Evolutionary conservation across 2,888 invertebrate genomes (phyloP).

Genomic region (Diadegma fenestrale): DNA sequence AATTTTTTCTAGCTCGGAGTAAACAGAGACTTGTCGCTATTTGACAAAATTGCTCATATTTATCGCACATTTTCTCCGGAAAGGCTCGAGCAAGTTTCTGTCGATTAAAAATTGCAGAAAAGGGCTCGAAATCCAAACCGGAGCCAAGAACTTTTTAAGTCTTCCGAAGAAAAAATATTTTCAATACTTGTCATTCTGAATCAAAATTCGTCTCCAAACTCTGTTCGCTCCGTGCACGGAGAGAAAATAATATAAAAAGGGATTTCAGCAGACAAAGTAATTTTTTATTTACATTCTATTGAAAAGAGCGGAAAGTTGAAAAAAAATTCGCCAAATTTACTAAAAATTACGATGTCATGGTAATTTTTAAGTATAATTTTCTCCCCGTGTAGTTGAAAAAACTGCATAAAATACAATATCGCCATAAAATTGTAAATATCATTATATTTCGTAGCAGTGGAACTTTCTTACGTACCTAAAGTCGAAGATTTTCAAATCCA

Average conservation of each 20-base stretch:
- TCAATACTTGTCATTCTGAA: not conserved
- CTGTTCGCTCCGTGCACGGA: not conserved
- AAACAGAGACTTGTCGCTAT: not conserved
- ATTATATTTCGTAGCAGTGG: constrained; percentile 12
- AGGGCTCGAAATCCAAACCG: too few relatives aligned
- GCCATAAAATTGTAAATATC: constrained; percentile 16
- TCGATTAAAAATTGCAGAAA: not conserved
- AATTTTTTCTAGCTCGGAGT: not conserved
- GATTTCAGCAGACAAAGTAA: too few relatives aligned
- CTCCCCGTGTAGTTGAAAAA: too few relatives aligned
- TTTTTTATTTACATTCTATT: too few relatives aligned
- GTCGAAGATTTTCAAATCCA: constrained; percentile 50
- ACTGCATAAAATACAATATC: not conserved
- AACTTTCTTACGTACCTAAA: constrained; percentile 59
- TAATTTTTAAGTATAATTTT: too few relatives aligned
- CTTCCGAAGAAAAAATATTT: not conserved
- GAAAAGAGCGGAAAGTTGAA: too few relatives aligned
- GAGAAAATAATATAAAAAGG: too few relatives aligned
- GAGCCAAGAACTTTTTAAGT: not conserved
- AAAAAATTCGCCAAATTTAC: too few relatives aligned
- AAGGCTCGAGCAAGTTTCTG: not conserved
- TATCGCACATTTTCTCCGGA: not conserved
- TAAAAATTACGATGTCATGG: too few relatives aligned
- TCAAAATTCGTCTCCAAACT: not conserved
- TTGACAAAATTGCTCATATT: not conserved